Evolutionary conservation across 2,888 invertebrate genomes (phyloP).

Genomic region (Cataglyphis rosenhaueri): DNA sequence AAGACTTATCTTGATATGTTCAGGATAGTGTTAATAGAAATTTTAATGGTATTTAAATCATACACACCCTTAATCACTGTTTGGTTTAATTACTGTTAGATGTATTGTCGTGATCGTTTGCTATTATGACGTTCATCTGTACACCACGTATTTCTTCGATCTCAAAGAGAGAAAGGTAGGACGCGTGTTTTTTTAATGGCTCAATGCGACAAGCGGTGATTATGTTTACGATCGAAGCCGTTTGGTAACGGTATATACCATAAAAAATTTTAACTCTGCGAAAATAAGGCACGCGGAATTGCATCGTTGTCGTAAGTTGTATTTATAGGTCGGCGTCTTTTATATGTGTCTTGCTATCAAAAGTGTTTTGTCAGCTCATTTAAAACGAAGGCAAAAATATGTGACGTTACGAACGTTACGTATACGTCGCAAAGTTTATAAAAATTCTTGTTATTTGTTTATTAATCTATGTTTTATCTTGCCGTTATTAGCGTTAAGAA

Average conservation of each 20-base stretch:
- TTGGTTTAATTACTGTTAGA: conserved; percentile 25
- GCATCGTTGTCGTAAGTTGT: conserved; percentile 54
- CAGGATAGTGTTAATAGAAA: not conserved
- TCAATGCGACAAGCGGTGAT: conserved; percentile 10
- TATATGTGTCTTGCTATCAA: not conserved
- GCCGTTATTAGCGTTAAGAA: not conserved
- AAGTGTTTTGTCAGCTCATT: conserved; percentile 7
- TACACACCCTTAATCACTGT: not conserved
- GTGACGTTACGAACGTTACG: not conserved
- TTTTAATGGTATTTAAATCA: conserved; percentile 39
- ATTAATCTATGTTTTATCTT: not conserved
- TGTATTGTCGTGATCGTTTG: not conserved
- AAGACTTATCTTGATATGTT: not conserved
- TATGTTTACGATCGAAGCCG: conserved; percentile 44
- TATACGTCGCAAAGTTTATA: not conserved
- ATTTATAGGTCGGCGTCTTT: conserved; percentile 24
- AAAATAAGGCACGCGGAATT: conserved; percentile 46
- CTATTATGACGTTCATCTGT: not conserved
- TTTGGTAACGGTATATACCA: conserved; percentile 52
- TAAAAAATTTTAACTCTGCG: conserved; percentile 49
- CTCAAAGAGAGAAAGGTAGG: not conserved
- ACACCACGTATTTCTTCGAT: conserved; percentile 5
- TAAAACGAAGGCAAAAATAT: not conserved
- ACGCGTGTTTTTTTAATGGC: conserved; percentile 7
- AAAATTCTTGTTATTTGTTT: not conserved